Evolutionary conservation across 2,113 vertebrate species (phyloP).

Genomic region (Bombycilla garrulus): DNA sequence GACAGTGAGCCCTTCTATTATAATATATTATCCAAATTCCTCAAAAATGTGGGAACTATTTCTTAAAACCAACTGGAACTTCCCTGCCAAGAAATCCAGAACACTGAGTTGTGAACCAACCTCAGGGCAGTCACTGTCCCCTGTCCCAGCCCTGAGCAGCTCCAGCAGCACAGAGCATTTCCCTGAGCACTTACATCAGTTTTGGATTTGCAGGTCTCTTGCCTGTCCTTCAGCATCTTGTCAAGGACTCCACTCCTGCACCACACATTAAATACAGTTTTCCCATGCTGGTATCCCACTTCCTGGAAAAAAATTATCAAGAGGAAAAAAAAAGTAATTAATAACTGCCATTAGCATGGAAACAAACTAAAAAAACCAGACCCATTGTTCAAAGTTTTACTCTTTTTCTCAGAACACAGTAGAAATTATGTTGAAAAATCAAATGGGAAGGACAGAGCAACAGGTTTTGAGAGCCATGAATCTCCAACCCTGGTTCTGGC

Average conservation of each 20-base stretch:
- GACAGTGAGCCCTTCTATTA: background rate
- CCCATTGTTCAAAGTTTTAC: fast-evolving
- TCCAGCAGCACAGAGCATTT: background rate
- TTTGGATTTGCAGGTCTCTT: conserved; percentile 84
- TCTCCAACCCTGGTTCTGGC: background rate
- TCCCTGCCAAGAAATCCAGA: background rate
- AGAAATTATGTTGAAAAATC: background rate
- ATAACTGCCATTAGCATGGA: background rate
- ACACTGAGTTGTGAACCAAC: background rate
- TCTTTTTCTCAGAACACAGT: background rate
- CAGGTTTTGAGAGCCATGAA: background rate
- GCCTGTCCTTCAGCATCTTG: conserved; percentile 88
- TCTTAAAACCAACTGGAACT: background rate
- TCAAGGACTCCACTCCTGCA: conserved; percentile 85
- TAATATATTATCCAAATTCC: background rate
- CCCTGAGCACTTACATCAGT: conserved; percentile 75
- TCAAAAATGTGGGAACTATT: background rate
- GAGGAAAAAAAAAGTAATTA: background rate
- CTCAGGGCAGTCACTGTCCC: background rate
- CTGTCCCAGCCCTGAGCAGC: background rate
- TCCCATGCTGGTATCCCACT: conserved; percentile 90
- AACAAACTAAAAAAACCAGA: background rate
- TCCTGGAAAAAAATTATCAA: conserved; percentile 70
- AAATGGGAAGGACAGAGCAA: background rate
- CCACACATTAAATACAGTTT: conserved; percentile 90